Conservation (phyloP, 1,140 invertebrate species). For the Ceratina japonica region DNA sequence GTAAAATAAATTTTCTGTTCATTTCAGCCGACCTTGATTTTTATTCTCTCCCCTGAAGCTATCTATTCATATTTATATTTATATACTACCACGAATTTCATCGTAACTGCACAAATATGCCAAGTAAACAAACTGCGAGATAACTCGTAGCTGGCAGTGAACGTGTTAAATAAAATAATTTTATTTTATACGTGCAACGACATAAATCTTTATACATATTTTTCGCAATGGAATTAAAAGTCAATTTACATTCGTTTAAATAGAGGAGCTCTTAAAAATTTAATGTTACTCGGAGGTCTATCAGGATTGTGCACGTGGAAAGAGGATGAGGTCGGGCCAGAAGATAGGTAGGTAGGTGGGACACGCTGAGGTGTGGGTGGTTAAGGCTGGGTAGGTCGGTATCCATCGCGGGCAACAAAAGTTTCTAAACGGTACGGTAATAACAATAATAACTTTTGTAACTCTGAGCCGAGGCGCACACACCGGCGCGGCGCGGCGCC, state of each 20-base stretch:
- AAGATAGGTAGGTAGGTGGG: slow-evolving; percentile 36
- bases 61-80: too few species aligned
- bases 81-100: too few species aligned
- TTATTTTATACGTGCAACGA: too few species aligned
- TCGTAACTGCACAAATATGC: too few species aligned
- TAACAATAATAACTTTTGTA: slow-evolving; percentile 80
- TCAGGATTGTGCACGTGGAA: slow-evolving; percentile 27
- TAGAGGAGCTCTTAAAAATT: slow-evolving; percentile 9
- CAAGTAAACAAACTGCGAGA: too few species aligned
- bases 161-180: too few species aligned
- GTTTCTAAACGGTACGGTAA: slow-evolving; percentile 79
- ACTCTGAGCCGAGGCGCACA: slow-evolving; percentile 67
- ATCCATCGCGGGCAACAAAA: slow-evolving; percentile 77
- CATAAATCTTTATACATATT: too few species aligned
- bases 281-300: slow-evolving; percentile 25
- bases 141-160: too few species aligned
- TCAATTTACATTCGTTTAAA: not conserved
- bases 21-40: too few species aligned
- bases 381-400: slow-evolving; percentile 46
- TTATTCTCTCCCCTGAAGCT: too few species aligned
- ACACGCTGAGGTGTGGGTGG: slow-evolving; percentile 36
- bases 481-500: slow-evolving; percentile 32
- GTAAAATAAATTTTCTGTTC: too few species aligned
- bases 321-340: slow-evolving; percentile 14
- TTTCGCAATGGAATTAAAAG: not conserved